Evolutionary conservation across 2,113 vertebrate species (phyloP).

Genomic region (Tor tambroides): DNA sequence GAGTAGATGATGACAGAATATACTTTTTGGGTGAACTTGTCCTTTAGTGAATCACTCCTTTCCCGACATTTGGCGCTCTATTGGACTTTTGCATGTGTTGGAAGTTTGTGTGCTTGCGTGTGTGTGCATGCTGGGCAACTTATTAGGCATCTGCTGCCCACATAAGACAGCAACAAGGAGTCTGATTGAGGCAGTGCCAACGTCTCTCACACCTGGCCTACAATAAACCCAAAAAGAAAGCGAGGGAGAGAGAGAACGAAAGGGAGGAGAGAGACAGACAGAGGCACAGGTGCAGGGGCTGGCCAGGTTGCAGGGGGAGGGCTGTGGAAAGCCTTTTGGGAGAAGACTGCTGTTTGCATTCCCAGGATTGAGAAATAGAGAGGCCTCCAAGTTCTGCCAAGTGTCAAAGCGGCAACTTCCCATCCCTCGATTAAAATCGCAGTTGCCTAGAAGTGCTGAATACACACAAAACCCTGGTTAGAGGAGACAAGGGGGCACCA

Average conservation of each 20-base stretch:
- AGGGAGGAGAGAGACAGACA: not conserved
- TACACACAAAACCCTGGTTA: conserved; percentile 11
- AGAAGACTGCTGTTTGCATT: conserved; percentile 76
- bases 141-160: conserved; percentile 37
- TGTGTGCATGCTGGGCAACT: conserved; percentile 1
- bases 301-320: conserved; percentile 69
- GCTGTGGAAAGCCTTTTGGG: conserved; percentile 73
- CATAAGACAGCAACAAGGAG: conserved; percentile 60
- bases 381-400: conserved; percentile 41
- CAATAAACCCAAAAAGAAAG: conserved; percentile 50
- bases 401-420: conserved; percentile 41
- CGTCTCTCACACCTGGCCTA: conserved; percentile 71
- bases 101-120: conserved; percentile 12
- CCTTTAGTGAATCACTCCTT: not conserved
- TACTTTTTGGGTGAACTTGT: not conserved
- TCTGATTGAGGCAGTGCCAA: conserved; percentile 66
- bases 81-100: conserved; percentile 25
- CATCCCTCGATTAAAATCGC: conserved; percentile 39
- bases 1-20: not conserved
- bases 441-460: not conserved
- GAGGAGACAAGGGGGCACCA: conserved; percentile 20
- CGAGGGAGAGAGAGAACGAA: not conserved
- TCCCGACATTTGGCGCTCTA: not conserved
- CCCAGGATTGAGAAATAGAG: conserved; percentile 72
- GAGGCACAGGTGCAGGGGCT: conserved; percentile 69